Conservation (phyloP, 1,140 invertebrate genomes). For the Probaryconus sp. region DNA sequence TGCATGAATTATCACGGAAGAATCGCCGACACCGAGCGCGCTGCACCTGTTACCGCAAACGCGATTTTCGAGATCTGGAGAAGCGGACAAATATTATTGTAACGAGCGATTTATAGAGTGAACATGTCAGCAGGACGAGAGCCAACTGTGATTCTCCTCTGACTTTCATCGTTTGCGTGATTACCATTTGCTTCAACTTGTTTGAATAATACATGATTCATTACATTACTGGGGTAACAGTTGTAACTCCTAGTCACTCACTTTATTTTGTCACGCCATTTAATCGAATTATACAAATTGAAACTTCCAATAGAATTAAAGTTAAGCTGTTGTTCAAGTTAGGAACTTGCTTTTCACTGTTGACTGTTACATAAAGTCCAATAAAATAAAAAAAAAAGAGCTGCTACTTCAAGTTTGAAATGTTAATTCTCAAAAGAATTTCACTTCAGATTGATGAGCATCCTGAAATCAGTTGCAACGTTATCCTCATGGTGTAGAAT, state of each 20-base stretch:
- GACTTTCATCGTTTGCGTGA: conserved; percentile 34
- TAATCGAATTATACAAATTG: conserved; percentile 47
- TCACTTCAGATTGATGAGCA: too few relatives aligned
- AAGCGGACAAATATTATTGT: conserved; percentile 56
- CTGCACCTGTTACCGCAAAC: conserved; percentile 54
- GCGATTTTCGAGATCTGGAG: conserved; percentile 30
- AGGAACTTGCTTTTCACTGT: conserved; percentile 27
- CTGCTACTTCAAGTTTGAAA: too few relatives aligned
- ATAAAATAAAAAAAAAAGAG: too few relatives aligned
- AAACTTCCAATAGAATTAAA: conserved; percentile 35
- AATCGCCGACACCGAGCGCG: conserved; percentile 20
- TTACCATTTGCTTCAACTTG: conserved; percentile 38
- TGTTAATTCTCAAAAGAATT: too few relatives aligned
- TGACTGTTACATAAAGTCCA: too few relatives aligned
- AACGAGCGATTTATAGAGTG: conserved; percentile 58
- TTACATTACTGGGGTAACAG: conserved; percentile 39
- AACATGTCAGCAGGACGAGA: conserved; percentile 44
- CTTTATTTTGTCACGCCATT: conserved; percentile 51
- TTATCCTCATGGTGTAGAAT: too few relatives aligned
- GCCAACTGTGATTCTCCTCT: conserved; percentile 23
- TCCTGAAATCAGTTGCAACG: too few relatives aligned
- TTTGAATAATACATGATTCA: conserved; percentile 57
- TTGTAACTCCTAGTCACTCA: conserved; percentile 21
- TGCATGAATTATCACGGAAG: conserved; percentile 46
- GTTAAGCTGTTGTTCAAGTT: conserved; percentile 29